Base-by-base conservation (phyloP, 2,888 invertebrate species). In the Urechis unicinctus region DNA sequence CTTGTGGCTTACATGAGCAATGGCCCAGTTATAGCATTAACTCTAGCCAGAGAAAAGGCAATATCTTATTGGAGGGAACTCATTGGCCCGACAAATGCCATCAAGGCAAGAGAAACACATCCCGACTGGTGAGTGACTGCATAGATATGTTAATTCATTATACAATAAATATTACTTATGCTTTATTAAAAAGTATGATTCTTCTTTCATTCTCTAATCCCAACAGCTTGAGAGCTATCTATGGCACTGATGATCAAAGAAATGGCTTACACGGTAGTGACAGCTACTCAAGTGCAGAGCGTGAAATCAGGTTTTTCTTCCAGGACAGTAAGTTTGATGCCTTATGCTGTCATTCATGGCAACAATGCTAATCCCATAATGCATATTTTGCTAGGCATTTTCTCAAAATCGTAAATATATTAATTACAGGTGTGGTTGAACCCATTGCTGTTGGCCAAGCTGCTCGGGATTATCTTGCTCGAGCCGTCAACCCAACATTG, bases 261-360 rank as follows among this genome's bases (percentile, higher is more conserved):
- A 89, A 91, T 72, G 88, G 83, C 0, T 75, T 92, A 0, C 91
- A 94, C 74, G 91, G 89, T 6, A 91, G 92, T 61, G 84, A 83
- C 59, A 83, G 82, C 67, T 77, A 81, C 21, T 77, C 81, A 0
- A 84, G 84, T 48, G 87, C 91, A 0, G 82, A 85, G 51, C 81
- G 85, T 60, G 93, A 94, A 78, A 89, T 92, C 66, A 84, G 86
- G 72, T 93, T 89, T 77, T 91, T 94, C 78, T 93, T 89, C 78
- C 90, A 91, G 1, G 83, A 85, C 68, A 85, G 89, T 90, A 81
- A 81, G 83, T 70, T 36, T 4, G 26, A 31, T 31, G 13, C 28
- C 24, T 1, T 17, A 17, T 21, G 22, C 17, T 1, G n/a, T n/a
- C n/a, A n/a, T n/a, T n/a, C n/a, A n/a, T n/a, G n/a, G n/a, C n/a